Conservation (phyloP, 1,140 invertebrate species). For the Sminthurides bifidus region DNA sequence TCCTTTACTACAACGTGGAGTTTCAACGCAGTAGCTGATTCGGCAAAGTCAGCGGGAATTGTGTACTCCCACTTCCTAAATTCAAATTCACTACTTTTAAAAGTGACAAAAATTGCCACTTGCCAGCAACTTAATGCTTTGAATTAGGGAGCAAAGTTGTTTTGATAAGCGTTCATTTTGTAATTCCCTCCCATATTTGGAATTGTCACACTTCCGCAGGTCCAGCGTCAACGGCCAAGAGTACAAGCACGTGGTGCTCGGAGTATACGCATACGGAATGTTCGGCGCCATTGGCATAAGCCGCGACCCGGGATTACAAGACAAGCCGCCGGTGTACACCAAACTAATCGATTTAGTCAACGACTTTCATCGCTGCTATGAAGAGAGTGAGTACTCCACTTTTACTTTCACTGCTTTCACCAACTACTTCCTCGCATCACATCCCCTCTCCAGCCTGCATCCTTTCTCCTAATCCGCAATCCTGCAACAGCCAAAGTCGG, state of each 20-base stretch:
- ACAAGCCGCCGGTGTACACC: conserved; percentile 17
- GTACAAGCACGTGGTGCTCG: conserved; percentile 29
- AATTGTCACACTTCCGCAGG: conserved; percentile 3
- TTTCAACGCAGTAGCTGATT: too few species aligned
- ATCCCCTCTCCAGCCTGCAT: too few species aligned
- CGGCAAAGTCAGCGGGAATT: too few species aligned
- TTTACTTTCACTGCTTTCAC: neutral
- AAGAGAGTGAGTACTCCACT: conserved; percentile 12
- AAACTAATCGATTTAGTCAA: conserved; percentile 23
- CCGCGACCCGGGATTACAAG: conserved; percentile 25
- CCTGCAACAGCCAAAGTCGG: too few species aligned
- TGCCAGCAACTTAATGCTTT: neutral
- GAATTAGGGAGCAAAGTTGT: neutral
- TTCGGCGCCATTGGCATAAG: conserved; percentile 30
- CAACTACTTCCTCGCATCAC: too few species aligned
- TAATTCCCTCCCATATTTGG: neutral
- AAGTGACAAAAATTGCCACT: neutral
- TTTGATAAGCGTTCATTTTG: neutral
- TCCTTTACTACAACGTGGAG: too few species aligned
- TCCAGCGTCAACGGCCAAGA: conserved; percentile 26
- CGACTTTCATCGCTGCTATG: conserved; percentile 17
- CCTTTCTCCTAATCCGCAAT: too few species aligned
- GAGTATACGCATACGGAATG: conserved; percentile 24
- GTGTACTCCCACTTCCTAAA: too few species aligned
- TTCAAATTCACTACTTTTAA: too few species aligned